These are phyloP conservation scores for Sesamia nonagrioides DNA, from an alignment of 1,140 invertebrate genomes.

Conservation along the genomic window DNA sequence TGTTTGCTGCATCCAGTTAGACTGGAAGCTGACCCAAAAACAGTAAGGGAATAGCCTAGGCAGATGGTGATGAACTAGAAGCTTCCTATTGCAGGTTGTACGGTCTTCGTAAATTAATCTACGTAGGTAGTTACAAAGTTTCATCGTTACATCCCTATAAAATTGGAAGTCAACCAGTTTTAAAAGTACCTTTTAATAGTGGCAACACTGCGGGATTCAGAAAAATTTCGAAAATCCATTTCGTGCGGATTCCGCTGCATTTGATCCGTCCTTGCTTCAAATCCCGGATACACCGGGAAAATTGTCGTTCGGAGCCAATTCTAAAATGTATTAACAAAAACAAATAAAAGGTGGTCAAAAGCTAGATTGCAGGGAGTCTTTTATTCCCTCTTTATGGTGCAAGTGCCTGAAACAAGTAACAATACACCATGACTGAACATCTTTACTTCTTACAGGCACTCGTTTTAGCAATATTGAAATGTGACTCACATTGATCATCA, in stretches of 20 bases:
- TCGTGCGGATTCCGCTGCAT: conserved; percentile 41
- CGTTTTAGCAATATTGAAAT: no score
- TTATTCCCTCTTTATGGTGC: no score
- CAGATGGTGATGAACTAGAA: no score
- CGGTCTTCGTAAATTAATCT: no score
- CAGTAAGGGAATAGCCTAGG: no score
- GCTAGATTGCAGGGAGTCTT: no score
- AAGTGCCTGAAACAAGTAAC: no score
- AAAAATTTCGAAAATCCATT: conserved; percentile 44
- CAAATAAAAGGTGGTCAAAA: neutral
- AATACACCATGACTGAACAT: no score
- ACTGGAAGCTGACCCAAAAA: no score
- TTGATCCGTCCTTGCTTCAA: conserved; percentile 47
- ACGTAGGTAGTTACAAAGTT: neutral
- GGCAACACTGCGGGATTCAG: conserved; percentile 10
- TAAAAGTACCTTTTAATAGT: conserved; percentile 38
- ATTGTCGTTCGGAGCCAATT: conserved; percentile 36
- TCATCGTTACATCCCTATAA: conserved; percentile 31
- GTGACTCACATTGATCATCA: no score
- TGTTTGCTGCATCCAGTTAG: no score
- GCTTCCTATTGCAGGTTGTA: no score
- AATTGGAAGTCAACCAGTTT: conserved; percentile 34
- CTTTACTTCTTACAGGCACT: neutral
- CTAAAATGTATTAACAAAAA: conserved; percentile 41
- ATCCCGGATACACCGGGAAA: conserved; percentile 46